These are phyloP conservation scores for Mastigias papua DNA, from an alignment of 30 jellyfish, hydroid and myxozoan genomes.

Conservation along the genomic window DNA sequence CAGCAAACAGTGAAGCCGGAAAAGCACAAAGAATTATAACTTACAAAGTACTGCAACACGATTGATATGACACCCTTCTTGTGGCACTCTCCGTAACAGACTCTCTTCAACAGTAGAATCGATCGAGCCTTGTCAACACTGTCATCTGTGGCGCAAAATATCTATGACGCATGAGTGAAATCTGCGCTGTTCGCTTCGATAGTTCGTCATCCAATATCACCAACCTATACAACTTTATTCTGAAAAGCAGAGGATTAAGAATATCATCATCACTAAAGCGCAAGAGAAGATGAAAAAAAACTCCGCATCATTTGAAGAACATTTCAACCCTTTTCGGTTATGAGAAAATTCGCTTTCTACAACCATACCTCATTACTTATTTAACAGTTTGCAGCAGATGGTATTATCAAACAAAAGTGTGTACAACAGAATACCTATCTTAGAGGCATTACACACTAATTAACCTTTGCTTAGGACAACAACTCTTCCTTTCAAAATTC, in stretches of 20 bases:
- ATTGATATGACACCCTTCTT: too few relatives aligned
- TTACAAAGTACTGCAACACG: too few relatives aligned
- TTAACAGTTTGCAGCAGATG: conserved; percentile 61
- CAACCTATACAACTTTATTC: neutral
- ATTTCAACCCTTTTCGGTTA: conserved; percentile 22
- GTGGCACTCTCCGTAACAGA: neutral
- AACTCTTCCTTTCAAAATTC: conserved; percentile 10
- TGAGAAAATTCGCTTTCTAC: conserved; percentile 60
- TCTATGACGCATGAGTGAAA: neutral
- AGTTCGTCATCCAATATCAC: neutral
- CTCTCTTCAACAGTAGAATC: neutral
- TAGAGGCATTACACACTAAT: neutral
- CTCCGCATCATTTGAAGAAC: neutral
- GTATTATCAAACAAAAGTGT: conserved; percentile 18
- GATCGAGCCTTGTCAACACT: neutral
- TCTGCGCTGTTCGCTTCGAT: neutral
- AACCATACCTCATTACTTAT: conserved; percentile 28
- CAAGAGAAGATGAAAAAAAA: neutral
- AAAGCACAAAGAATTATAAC: too few relatives aligned
- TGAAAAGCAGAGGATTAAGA: neutral
- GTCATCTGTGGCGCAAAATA: neutral
- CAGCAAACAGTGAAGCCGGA: too few relatives aligned
- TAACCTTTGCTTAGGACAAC: neutral
- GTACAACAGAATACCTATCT: neutral
- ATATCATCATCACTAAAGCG: neutral